Evolutionary conservation across 2,797 vertebrate species (phyloP).

Genomic region (Gouania willdenowi): DNA sequence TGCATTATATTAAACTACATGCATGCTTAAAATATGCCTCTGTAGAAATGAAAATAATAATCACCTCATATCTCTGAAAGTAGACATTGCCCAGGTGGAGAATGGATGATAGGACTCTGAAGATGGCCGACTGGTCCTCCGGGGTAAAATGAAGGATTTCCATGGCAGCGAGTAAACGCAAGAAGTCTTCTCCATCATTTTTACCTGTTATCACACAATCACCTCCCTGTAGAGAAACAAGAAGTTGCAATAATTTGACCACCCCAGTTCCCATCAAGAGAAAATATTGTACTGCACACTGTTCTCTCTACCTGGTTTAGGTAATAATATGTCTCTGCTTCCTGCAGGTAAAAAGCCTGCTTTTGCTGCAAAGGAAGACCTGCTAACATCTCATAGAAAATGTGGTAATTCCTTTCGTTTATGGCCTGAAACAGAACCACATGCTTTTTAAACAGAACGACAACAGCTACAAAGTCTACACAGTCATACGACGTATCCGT

Average conservation of each 20-base stretch:
- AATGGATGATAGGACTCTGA: slow-evolving; percentile 90
- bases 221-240: slow-evolving; percentile 80
- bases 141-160: slow-evolving; percentile 86
- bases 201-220: slow-evolving; percentile 89
- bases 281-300: no score
- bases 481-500: slow-evolving; percentile 12
- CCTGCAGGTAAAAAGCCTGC: slow-evolving; percentile 85
- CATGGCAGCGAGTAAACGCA: slow-evolving; percentile 86
- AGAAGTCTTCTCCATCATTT: slow-evolving; percentile 86
- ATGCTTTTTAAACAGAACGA: no score
- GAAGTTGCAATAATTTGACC: no score
- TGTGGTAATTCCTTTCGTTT: slow-evolving; percentile 94
- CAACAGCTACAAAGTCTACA: background rate
- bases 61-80: slow-evolving; percentile 81
- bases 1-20: no score
- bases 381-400: slow-evolving; percentile 95
- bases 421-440: slow-evolving; percentile 79
- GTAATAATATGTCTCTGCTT: slow-evolving; percentile 95
- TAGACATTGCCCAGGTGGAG: slow-evolving; percentile 94
- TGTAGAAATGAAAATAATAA: no score
- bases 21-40: no score
- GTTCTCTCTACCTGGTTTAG: slow-evolving; percentile 99
- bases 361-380: slow-evolving; percentile 86
- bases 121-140: slow-evolving; percentile 89
- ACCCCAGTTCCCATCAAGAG: no score